phyloP scores from a whole-genome alignment of 2,113 vertebrate species.

The Sardina pilchardus region DNA sequence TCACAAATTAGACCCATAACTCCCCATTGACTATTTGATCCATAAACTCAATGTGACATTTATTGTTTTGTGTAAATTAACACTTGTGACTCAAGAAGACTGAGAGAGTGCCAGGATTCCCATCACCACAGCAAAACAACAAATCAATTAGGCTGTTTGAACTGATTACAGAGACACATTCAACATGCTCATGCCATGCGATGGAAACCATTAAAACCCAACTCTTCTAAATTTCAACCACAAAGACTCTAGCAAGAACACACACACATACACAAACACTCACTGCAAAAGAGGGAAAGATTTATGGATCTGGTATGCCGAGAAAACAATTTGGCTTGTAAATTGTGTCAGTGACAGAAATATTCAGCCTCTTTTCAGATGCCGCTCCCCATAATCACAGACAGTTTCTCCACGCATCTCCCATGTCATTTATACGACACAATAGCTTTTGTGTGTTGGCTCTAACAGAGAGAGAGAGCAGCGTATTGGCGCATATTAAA shows the following conservation, averaged over 20 bases:
- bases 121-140: background rate
- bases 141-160: background rate
- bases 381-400: background rate
- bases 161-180: background rate
- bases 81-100: background rate
- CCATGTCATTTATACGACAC: background rate
- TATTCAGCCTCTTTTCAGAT: background rate
- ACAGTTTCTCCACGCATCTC: background rate
- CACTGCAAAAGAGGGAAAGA: background rate
- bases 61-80: background rate
- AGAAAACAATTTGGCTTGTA: background rate
- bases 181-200: background rate
- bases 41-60: background rate
- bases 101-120: background rate
- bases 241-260: background rate
- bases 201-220: background rate
- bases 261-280: conserved; percentile 25
- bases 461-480: background rate
- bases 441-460: background rate
- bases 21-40: background rate
- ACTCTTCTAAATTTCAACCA: background rate
- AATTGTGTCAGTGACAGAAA: background rate
- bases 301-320: background rate
- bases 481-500: background rate
- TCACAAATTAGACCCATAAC: background rate